phyloP scores from a whole-genome alignment of 2,113 vertebrate genomes.

The Tachysurus fulvidraco region DNA sequence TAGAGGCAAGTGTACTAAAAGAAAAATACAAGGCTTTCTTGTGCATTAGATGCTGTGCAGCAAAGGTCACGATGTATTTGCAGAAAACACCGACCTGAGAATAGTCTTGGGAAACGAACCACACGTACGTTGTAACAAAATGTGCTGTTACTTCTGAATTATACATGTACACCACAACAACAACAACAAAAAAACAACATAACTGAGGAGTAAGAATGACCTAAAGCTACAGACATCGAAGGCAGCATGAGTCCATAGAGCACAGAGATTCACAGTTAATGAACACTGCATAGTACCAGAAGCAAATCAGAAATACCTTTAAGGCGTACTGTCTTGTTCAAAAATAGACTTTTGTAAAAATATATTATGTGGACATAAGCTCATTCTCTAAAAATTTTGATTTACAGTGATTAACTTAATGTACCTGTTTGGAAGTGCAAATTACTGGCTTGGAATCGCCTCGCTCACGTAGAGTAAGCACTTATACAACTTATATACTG shows the following conservation, averaged over 20 bases:
- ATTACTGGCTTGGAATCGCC: slow-evolving; percentile 27
- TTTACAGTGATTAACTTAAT: slow-evolving; percentile 46
- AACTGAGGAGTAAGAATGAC: background rate
- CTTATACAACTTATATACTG: background rate
- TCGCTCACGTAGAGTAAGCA: background rate
- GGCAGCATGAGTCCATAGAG: slow-evolving; percentile 35
- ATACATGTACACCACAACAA: slow-evolving; percentile 29
- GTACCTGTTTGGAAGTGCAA: slow-evolving; percentile 58
- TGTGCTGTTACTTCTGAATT: slow-evolving; percentile 57
- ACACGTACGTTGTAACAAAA: slow-evolving; percentile 45
- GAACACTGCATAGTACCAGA: slow-evolving; percentile 56
- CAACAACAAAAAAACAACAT: background rate
- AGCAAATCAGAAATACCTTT: slow-evolving; percentile 61
- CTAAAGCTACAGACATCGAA: slow-evolving; percentile 24
- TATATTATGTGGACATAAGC: slow-evolving; percentile 19
- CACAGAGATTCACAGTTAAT: slow-evolving; percentile 46
- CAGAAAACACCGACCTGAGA: slow-evolving; percentile 53
- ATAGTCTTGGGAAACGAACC: slow-evolving; percentile 32
- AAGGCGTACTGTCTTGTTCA: slow-evolving; percentile 67
- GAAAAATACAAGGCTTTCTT: background rate
- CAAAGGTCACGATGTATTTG: background rate
- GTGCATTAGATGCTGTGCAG: background rate
- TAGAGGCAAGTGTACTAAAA: background rate
- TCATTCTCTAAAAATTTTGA: slow-evolving; percentile 44
- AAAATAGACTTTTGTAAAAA: slow-evolving; percentile 45